These are phyloP conservation scores for Eupithecia dodoneata DNA, from an alignment of 2,888 invertebrate species.

Conservation along the genomic window DNA sequence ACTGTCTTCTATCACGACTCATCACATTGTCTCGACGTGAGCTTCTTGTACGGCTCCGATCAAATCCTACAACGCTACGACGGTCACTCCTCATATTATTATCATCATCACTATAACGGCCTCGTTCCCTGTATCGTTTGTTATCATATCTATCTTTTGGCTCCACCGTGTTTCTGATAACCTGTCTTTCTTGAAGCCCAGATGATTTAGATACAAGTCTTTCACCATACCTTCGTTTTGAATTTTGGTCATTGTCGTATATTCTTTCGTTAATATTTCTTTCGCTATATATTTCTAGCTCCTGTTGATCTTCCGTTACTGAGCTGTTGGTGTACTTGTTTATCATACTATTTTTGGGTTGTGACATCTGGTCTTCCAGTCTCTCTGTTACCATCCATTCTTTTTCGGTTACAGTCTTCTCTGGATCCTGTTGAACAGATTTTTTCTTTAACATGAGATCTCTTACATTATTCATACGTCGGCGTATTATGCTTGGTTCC, in stretches of 20 bases:
- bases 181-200: slow-evolving; percentile 1
- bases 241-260: neutral
- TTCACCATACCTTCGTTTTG: neutral
- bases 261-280: neutral
- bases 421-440: slow-evolving; percentile 30
- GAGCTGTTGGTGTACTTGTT: slow-evolving; percentile 31
- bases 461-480: slow-evolving; percentile 19
- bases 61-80: neutral
- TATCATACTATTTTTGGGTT: slow-evolving; percentile 26
- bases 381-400: slow-evolving; percentile 14
- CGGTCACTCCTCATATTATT: neutral
- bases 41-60: neutral
- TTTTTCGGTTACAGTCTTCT: slow-evolving; percentile 18
- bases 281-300: neutral
- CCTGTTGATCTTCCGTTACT: neutral
- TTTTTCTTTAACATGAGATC: slow-evolving; percentile 16
- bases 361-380: slow-evolving; percentile 22
- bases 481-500: slow-evolving; percentile 2
- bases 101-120: neutral
- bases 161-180: neutral
- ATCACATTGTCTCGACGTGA: slow-evolving; percentile 33
- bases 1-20: slow-evolving; percentile 61
- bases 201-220: neutral
- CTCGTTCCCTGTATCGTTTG: neutral
- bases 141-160: neutral